Evolutionary conservation across 2,888 invertebrate species (phyloP).

Genomic region (Perizoma affinitatum): DNA sequence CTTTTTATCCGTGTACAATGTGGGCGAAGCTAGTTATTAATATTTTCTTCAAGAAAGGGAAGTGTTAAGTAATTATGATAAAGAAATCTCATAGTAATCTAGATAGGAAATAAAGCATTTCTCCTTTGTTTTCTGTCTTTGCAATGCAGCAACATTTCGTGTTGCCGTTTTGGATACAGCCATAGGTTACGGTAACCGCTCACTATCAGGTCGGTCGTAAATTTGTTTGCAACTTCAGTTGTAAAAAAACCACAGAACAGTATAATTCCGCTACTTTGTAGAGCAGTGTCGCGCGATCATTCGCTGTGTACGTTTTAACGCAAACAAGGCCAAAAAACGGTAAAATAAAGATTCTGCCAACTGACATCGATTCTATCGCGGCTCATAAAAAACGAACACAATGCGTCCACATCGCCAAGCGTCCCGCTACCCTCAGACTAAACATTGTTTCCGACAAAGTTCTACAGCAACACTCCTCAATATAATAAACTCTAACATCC

Average conservation of each 20-base stretch:
- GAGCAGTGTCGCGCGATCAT: slow-evolving; percentile 22
- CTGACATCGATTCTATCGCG: slow-evolving; percentile 82
- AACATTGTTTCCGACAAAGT: slow-evolving; percentile 54
- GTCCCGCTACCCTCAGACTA: slow-evolving; percentile 77
- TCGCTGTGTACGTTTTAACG: slow-evolving; percentile 33
- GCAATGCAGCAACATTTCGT: too few relatives aligned
- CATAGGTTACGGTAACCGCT: too few relatives aligned
- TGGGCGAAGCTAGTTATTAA: too few relatives aligned
- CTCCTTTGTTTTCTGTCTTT: neutral
- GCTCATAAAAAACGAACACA: slow-evolving; percentile 77
- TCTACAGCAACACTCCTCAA: slow-evolving; percentile 24
- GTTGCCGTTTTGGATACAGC: too few relatives aligned
- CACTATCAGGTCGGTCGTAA: too few relatives aligned
- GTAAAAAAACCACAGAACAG: slow-evolving; percentile 1
- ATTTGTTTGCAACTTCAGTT: too few relatives aligned
- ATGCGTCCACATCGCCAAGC: slow-evolving; percentile 68
- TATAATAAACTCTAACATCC: slow-evolving; percentile 39
- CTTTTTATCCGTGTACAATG: too few relatives aligned
- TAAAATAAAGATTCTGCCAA: slow-evolving; percentile 83
- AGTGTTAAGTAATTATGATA: too few relatives aligned
- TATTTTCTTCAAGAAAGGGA: too few relatives aligned
- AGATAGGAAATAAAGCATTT: neutral
- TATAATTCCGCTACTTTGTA: slow-evolving; percentile 12
- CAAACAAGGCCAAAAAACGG: slow-evolving; percentile 81
- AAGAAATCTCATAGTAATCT: too few relatives aligned